Evolutionary conservation across 1,140 invertebrate species (phyloP), one percentile per base, ranked within the genome.

Genomic region (Gonioctena quinquepunctata): DNA sequence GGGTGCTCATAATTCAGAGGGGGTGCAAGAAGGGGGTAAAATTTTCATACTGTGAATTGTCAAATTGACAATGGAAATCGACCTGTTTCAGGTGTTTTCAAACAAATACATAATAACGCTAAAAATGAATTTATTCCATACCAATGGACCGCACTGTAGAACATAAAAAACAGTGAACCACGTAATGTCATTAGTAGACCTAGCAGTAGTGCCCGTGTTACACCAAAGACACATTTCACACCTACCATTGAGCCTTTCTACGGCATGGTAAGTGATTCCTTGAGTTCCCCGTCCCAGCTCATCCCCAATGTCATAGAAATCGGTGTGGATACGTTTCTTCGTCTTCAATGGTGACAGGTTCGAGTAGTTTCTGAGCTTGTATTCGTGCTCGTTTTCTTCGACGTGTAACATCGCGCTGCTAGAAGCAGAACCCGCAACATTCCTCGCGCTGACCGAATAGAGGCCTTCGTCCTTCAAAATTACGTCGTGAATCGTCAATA

Each of bases 251-350:
- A 87, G 83, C 61, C 94, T 89, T 79, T 96, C 94, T 0, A 94
- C 94, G 5, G 92, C 92, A 81, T 96, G 95, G 80, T 96, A 96
- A 0, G 91, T 93, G 8, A 96, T 89, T 6, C 93, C 94, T 78
- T 92, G 90, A 1, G 94, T 96, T 16, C 96, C 96, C 68, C 96
- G 89, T 21, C 96, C 96, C 6, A 98, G 85, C 83, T 98, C 96
- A 82, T 98, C 96, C 1, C 96, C 93, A 59, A 98, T 86, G 81
- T 98, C 95, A 81, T 97, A 99, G 74, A 91, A 89, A 72, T 98
- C 95, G 18, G 90, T 88, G 75, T 95, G 89, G 0, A 88, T 88
- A 77, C 91, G 91, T 21, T 85, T 86, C 59, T 87, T 88, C 4
- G 90, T 78, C 83, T 90, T 88, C 50, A 92, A 84, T 59, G 91